Evolutionary conservation across 2,797 vertebrate genomes (phyloP).

Genomic region (Vireo griseus): DNA sequence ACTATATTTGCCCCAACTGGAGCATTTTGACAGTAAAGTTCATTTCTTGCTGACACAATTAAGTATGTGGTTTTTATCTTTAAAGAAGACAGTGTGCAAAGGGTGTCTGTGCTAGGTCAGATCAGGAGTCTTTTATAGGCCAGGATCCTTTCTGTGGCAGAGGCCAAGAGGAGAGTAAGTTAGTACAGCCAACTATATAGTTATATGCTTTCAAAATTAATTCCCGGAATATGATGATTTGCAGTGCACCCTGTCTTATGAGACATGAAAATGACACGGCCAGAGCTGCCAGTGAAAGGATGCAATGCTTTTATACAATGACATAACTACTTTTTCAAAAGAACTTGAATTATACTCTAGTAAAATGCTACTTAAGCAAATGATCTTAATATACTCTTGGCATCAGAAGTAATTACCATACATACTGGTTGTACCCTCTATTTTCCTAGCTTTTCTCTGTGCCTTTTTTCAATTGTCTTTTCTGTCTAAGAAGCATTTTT

Average conservation of each 20-base stretch:
- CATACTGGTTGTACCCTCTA: not conserved
- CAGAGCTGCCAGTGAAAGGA: not conserved
- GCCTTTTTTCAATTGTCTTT: not conserved
- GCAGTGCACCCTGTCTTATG: not conserved
- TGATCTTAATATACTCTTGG: not conserved
- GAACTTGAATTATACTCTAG: not conserved
- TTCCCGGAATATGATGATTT: not conserved
- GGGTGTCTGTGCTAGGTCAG: not conserved
- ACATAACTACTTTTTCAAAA: not conserved
- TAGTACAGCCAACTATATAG: not conserved
- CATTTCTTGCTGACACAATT: not conserved
- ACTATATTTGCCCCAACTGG: not conserved
- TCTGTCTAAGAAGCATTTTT: not conserved
- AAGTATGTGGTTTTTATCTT: not conserved
- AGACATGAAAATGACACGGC: not conserved
- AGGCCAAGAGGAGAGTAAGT: not conserved
- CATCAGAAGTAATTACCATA: not conserved
- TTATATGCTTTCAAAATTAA: not conserved
- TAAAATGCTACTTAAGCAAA: not conserved
- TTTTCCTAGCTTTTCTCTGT: not conserved
- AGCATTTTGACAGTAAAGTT: not conserved
- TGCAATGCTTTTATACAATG: not conserved
- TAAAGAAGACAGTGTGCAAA: not conserved
- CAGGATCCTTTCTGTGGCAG: not conserved
- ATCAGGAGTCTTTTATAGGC: not conserved